Conservation (phyloP, 2,797 vertebrate genomes). For the Microcaecilia unicolor region DNA sequence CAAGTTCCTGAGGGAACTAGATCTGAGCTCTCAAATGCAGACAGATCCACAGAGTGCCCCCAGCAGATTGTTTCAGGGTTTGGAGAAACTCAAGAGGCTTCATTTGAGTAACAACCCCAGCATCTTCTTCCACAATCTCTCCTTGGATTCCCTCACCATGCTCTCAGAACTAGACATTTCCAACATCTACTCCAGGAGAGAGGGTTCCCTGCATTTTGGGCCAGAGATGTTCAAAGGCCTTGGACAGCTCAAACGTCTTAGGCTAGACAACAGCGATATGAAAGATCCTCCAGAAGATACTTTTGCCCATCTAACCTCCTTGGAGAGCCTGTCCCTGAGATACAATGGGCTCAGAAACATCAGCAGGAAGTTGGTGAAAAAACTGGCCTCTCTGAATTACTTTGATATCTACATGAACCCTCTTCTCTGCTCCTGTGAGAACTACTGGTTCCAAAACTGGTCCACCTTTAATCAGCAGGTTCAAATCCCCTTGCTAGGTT, state of each 20-base stretch:
- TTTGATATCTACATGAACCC: slow-evolving; percentile 13
- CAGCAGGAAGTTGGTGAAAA: neutral
- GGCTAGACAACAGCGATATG: slow-evolving; percentile 7
- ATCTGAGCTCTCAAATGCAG: slow-evolving; percentile 13
- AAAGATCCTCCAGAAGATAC: slow-evolving; percentile 2
- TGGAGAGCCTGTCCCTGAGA: slow-evolving; percentile 9
- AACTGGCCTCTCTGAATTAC: neutral
- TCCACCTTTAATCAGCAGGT: slow-evolving; percentile 4
- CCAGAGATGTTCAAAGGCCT: slow-evolving; percentile 5
- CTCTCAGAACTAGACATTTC: slow-evolving; percentile 15
- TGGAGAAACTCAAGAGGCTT: slow-evolving; percentile 7
- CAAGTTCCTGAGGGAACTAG: neutral
- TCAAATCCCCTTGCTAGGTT: slow-evolving; percentile 11
- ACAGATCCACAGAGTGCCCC: neutral
- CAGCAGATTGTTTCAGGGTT: slow-evolving; percentile 6
- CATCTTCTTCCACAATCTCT: neutral
- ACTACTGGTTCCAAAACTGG: slow-evolving; percentile 30
- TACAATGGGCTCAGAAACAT: slow-evolving; percentile 13
- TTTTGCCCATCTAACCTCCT: slow-evolving; percentile 1
- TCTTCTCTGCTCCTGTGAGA: slow-evolving; percentile 23
- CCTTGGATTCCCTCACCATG: neutral
- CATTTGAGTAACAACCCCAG: slow-evolving; percentile 8
- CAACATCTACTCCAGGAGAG: neutral
- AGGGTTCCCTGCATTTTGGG: neutral
- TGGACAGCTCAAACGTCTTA: neutral